These are phyloP conservation scores for Thinocorus orbignyianus DNA, from an alignment of 2,113 vertebrate species.

Conservation along the genomic window DNA sequence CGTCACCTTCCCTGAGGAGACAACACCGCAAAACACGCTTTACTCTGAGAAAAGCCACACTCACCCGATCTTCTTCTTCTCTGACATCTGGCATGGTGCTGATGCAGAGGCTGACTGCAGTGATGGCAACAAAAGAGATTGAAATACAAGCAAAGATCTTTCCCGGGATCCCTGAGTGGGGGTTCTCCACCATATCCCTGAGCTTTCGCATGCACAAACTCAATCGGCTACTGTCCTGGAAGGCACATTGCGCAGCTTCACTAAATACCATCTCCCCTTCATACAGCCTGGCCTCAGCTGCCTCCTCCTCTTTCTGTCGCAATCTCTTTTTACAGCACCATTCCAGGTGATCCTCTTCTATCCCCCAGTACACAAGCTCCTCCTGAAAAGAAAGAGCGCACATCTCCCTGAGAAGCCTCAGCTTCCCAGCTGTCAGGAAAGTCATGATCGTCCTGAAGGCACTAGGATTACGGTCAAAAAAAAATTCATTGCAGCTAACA, in stretches of 20 bases:
- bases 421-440: slow-evolving; percentile 91
- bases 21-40: background rate
- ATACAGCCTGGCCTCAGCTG: slow-evolving; percentile 80
- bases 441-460: slow-evolving; percentile 94
- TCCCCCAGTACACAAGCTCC: slow-evolving; percentile 95
- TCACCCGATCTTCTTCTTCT: slow-evolving; percentile 93
- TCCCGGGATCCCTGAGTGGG: slow-evolving; percentile 90
- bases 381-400: slow-evolving; percentile 95
- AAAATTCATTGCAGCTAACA: slow-evolving; percentile 90
- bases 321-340: slow-evolving; percentile 92
- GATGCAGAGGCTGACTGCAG: slow-evolving; percentile 92
- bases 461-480: slow-evolving; percentile 94
- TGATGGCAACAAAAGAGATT: slow-evolving; percentile 91
- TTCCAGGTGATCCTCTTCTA: slow-evolving; percentile 90
- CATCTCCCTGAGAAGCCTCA: slow-evolving; percentile 90
- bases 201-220: slow-evolving; percentile 82
- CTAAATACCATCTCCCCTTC: slow-evolving; percentile 72
- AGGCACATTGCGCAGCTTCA: slow-evolving; percentile 52
- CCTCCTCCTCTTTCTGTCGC: slow-evolving; percentile 87
- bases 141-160: slow-evolving; percentile 96
- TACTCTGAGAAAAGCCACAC: slow-evolving; percentile 22
- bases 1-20: background rate
- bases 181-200: slow-evolving; percentile 94
- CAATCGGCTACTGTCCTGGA: slow-evolving; percentile 60
- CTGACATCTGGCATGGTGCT: slow-evolving; percentile 97